Percentiles rank a stretch among this genome's conserved stretches.
These are phyloP conservation scores for Patella pellucida DNA, from an alignment of 2,888 invertebrate genomes.

Conservation along the genomic window DNA sequence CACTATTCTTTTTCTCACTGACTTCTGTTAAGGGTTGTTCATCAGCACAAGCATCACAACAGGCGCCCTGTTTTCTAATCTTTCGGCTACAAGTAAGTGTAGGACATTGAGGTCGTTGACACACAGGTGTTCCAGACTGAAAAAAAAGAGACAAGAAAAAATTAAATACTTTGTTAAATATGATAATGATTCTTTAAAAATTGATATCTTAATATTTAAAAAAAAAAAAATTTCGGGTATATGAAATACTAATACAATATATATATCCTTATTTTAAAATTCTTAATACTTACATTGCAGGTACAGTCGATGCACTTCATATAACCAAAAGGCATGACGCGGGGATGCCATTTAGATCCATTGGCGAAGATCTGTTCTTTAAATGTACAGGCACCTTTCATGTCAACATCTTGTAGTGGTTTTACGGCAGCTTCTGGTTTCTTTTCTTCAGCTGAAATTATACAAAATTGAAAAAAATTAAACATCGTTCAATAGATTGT, in stretches of 20 bases:
- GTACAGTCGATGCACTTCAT: conserved; percentile 90
- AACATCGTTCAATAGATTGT: too few relatives aligned
- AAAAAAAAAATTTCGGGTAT: not conserved
- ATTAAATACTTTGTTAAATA: not conserved
- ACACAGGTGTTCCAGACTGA: conserved; percentile 30
- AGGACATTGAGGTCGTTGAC: conserved; percentile 31
- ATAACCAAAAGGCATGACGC: conserved; percentile 87
- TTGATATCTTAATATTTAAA: not conserved
- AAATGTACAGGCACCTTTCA: conserved; percentile 75
- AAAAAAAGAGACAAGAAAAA: not conserved
- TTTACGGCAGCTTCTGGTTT: conserved; percentile 15
- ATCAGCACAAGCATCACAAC: conserved; percentile 35
- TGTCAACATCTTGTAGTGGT: conserved; percentile 35
- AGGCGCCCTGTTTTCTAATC: conserved; percentile 26
- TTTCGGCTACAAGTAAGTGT: conserved; percentile 27
- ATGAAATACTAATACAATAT: not conserved
- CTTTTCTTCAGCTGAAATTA: not conserved
- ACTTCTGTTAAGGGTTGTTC: not conserved
- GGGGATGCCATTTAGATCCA: conserved; percentile 90
- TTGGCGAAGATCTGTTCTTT: conserved; percentile 79
- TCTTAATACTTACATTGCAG: conserved; percentile 78
- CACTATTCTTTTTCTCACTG: conserved; percentile 5
- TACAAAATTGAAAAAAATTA: not conserved
- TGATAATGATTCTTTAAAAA: not conserved
- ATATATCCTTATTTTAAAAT: not conserved